phyloP scores from a whole-genome alignment of 2,888 invertebrate genomes.

The Drosophila lacicola region DNA sequence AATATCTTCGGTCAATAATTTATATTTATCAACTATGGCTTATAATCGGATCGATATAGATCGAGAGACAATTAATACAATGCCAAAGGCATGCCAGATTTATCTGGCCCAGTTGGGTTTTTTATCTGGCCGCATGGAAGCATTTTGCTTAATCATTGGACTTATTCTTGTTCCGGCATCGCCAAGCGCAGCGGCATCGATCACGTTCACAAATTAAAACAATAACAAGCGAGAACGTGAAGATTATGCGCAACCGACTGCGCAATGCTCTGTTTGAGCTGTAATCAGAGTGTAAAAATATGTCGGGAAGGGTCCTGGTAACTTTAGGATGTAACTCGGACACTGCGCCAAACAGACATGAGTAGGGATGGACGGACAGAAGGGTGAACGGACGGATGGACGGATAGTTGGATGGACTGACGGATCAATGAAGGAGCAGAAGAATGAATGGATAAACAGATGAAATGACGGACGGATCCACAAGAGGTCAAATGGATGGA shows the following conservation, averaged over 20 bases:
- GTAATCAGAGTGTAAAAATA: not conserved
- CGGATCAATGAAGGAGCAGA: not conserved
- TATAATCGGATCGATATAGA: not conserved
- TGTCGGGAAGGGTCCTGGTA: not conserved
- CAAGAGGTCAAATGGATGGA: no score
- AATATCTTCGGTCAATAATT: not conserved
- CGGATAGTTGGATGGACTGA: not conserved
- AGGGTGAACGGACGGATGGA: not conserved
- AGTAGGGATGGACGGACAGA: not conserved
- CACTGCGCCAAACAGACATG: not conserved
- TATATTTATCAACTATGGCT: not conserved
- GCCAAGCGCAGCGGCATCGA: conserved; percentile 34
- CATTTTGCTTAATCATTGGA: conserved; percentile 45
- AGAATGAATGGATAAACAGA: not conserved
- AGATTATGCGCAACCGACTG: not conserved
- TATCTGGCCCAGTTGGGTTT: conserved; percentile 17
- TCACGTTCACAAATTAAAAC: conserved; percentile 42
- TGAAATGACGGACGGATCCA: not conserved
- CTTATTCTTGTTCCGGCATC: conserved; percentile 51
- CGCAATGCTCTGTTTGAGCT: not conserved
- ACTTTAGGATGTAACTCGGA: not conserved
- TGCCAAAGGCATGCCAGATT: conserved; percentile 17
- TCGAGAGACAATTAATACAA: not conserved
- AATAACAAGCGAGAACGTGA: not conserved
- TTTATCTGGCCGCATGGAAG: conserved; percentile 43